phyloP scores from a whole-genome alignment of 92 coral and sea anemone species.

The Porites rus region DNA sequence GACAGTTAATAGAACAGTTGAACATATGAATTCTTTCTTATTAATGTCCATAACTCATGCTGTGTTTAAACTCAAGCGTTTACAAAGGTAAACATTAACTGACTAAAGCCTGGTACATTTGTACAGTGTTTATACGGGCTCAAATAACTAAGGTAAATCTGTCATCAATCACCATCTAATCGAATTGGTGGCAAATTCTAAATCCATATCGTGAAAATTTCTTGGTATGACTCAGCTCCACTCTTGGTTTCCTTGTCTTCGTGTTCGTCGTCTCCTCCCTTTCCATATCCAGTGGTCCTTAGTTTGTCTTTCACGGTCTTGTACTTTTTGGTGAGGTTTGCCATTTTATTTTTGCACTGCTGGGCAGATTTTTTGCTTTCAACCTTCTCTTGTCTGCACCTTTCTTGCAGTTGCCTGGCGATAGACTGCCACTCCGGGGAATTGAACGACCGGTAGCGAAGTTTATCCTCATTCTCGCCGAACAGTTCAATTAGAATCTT shows the following conservation, averaged over 20 bases:
- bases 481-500: constrained; percentile 49
- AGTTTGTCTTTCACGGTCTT: constrained; percentile 55
- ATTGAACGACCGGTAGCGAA: constrained; percentile 42
- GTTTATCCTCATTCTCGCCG: constrained; percentile 41
- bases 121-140: too few relatives aligned
- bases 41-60: too few relatives aligned
- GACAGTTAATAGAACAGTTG: too few relatives aligned
- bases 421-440: constrained; percentile 59
- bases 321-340: constrained; percentile 55
- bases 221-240: constrained; percentile 40
- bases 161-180: too few relatives aligned
- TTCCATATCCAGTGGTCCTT: constrained; percentile 42
- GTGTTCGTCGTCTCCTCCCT: constrained; percentile 36
- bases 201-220: constrained; percentile 47
- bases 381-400: constrained; percentile 44
- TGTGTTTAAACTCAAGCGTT: too few relatives aligned
- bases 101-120: too few relatives aligned
- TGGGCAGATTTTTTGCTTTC: constrained; percentile 43
- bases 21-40: too few relatives aligned
- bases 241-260: constrained; percentile 39
- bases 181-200: too few relatives aligned
- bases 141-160: too few relatives aligned
- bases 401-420: constrained; percentile 41
- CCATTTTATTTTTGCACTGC: constrained; percentile 59
- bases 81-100: too few relatives aligned